phyloP scores from a whole-genome alignment of 2,888 invertebrate species.

The Drosophila niveifrons region DNA sequence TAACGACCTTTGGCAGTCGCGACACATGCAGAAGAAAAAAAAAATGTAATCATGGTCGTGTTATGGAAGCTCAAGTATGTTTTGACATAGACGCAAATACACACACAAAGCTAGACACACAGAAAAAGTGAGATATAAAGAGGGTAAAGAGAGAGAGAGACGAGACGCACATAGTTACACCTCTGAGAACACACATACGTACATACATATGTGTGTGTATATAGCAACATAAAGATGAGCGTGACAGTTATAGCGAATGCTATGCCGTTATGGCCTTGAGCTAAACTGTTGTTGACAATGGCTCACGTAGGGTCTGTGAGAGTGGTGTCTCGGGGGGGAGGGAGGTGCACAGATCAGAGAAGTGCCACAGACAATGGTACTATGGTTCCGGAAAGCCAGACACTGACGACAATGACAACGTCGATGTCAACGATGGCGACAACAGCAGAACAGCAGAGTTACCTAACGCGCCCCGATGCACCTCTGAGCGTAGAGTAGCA shows the following conservation, averaged over 20 bases:
- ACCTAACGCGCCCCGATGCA: constrained; percentile 38
- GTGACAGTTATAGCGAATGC: constrained; percentile 68
- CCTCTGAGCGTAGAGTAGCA: constrained; percentile 17
- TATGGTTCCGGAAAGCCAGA: constrained; percentile 72
- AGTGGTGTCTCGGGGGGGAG: neutral
- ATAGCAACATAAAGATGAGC: constrained; percentile 44
- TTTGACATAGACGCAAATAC: constrained; percentile 70
- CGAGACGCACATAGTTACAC: constrained; percentile 22
- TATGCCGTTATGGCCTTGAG: constrained; percentile 73
- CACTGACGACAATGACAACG: constrained; percentile 28
- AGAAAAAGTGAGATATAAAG: neutral
- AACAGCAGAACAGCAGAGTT: constrained; percentile 18
- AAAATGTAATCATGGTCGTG: constrained; percentile 78
- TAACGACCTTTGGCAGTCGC: constrained; percentile 62
- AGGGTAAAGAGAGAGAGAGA: neutral
- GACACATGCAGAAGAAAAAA: constrained; percentile 55
- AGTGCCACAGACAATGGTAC: constrained; percentile 63
- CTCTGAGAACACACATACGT: constrained; percentile 25
- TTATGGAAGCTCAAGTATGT: constrained; percentile 78
- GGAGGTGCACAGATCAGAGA: neutral
- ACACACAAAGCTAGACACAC: constrained; percentile 45
- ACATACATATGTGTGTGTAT: constrained; percentile 23
- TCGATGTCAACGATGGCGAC: neutral
- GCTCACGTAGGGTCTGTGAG: constrained; percentile 26
- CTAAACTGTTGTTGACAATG: constrained; percentile 80